Evolutionary conservation across 1,140 invertebrate genomes (phyloP).

Genomic region (Platyscapa corneri): DNA sequence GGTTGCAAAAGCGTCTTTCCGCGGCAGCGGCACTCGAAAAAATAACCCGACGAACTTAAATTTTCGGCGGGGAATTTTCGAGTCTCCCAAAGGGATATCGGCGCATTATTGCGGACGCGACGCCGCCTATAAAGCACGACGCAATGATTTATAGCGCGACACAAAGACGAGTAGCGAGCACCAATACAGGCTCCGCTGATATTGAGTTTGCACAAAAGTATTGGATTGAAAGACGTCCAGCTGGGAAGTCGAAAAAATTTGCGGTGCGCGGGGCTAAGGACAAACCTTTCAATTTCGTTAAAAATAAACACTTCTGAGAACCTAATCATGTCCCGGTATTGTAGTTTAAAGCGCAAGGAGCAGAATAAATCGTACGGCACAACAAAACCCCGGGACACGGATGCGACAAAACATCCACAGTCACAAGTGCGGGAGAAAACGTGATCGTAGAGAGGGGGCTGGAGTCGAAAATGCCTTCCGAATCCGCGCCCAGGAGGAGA

Average conservation of each 20-base stretch:
- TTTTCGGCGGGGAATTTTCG: no score
- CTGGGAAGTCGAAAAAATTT: background rate
- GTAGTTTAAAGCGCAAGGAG: background rate
- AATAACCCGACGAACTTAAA: no score
- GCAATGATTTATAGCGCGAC: background rate
- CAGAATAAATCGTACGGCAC: background rate
- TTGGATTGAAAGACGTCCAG: background rate
- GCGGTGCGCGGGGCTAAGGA: background rate
- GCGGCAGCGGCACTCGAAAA: no score
- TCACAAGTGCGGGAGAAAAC: background rate
- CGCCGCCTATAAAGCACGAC: no score
- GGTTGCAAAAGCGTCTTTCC: no score
- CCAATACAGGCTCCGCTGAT: background rate
- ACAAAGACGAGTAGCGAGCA: background rate
- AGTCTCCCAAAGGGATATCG: no score
- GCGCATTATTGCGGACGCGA: no score
- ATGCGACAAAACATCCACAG: background rate
- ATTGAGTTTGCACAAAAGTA: background rate
- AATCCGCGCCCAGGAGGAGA: background rate
- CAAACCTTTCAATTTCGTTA: background rate
- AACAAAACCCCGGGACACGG: background rate
- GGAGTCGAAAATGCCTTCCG: background rate
- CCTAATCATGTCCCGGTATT: constrained; percentile 2
- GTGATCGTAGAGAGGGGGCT: background rate
- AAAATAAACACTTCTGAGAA: constrained; percentile 10